phyloP scores from a whole-genome alignment of 2,113 vertebrate genomes.

The Mus pahari region DNA sequence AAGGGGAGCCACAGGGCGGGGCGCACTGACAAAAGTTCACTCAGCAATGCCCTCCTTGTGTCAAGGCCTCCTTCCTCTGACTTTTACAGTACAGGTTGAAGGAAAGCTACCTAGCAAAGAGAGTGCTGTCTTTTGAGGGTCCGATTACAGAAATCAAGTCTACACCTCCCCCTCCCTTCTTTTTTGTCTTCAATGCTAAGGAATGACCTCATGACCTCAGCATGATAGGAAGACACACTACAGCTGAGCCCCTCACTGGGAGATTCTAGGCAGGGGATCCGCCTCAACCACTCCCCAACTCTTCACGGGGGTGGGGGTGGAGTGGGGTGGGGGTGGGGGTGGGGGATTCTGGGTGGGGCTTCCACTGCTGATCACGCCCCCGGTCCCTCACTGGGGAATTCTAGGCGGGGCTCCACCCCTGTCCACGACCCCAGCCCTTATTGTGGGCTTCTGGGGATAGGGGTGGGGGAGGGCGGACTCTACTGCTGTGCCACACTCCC shows the following conservation, averaged over 20 bases:
- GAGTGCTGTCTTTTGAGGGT: neutral
- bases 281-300: neutral
- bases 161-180: neutral
- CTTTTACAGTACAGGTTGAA: neutral
- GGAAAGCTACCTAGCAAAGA: neutral
- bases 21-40: accelerated
- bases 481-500: neutral
- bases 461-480: neutral
- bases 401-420: neutral
- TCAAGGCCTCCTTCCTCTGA: neutral
- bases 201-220: no score
- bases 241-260: neutral
- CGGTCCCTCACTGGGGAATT: neutral
- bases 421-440: neutral
- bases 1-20: neutral
- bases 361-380: neutral
- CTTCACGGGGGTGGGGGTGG: no score
- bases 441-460: neutral
- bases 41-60: neutral
- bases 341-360: neutral
- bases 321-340: no score
- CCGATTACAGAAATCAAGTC: neutral
- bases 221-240: neutral
- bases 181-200: neutral
- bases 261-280: neutral